Conservation (phyloP, 2,888 invertebrate species). For the Drosophila quasianomalipes region DNA sequence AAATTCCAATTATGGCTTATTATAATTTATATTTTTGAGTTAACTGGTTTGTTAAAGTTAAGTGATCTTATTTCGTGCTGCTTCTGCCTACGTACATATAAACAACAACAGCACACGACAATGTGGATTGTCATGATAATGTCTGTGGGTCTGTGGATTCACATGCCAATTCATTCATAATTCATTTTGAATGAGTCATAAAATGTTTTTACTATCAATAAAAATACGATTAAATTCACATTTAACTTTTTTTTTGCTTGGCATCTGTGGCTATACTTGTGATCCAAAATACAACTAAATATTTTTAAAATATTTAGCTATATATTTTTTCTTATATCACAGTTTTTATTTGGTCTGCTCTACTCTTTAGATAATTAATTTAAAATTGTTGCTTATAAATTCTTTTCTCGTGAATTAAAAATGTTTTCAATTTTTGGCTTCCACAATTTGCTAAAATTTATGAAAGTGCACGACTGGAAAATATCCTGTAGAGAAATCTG, state of each 20-base stretch:
- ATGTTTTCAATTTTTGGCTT: not conserved
- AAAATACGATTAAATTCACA: conserved; percentile 83
- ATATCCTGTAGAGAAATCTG: not conserved
- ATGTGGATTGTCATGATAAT: conserved; percentile 10
- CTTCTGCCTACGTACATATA: conserved; percentile 2
- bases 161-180: conserved; percentile 64
- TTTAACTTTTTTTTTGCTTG: conserved; percentile 70
- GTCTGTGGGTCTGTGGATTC: conserved; percentile 17
- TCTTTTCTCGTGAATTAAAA: no score
- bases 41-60: conserved; percentile 34
- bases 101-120: conserved; percentile 16
- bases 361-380: conserved; percentile 23
- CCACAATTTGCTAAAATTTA: not conserved
- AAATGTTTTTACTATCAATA: conserved; percentile 83
- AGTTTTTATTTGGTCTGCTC: conserved; percentile 5
- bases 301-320: conserved; percentile 55
- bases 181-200: conserved; percentile 72
- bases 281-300: conserved; percentile 40
- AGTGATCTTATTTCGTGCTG: conserved; percentile 36
- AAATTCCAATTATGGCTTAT: not conserved
- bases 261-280: conserved; percentile 18
- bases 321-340: conserved; percentile 9
- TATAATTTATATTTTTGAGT: not conserved
- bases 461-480: not conserved
- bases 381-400: conserved; percentile 16